These are phyloP conservation scores for Pseudanteris insignis DNA, from an alignment of 2,888 invertebrate species.

Conservation along the genomic window DNA sequence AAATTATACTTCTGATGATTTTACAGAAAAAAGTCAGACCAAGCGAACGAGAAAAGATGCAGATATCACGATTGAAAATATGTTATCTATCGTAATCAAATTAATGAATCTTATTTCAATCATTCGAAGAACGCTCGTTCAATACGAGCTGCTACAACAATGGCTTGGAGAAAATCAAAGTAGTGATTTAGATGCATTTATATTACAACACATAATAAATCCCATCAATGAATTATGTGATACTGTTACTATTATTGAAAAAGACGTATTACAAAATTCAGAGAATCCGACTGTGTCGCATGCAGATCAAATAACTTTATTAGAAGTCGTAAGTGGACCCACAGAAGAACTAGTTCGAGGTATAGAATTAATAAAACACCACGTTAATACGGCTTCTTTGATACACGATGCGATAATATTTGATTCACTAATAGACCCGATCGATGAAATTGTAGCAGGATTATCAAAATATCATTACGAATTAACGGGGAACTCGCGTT, in stretches of 20 bases:
- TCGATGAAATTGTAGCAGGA: conserved; percentile 64
- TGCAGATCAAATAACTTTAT: conserved; percentile 54
- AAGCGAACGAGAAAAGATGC: conserved; percentile 36
- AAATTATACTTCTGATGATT: conserved; percentile 53
- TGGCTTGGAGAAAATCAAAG: conserved; percentile 35
- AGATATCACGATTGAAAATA: conserved; percentile 49
- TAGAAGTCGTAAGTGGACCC: conserved; percentile 61
- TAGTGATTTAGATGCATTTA: conserved; percentile 48
- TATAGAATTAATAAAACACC: conserved; percentile 56
- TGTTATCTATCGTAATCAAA: conserved; percentile 50
- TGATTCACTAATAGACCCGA: conserved; percentile 66
- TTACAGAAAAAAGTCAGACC: conserved; percentile 6
- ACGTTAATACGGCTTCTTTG: conserved; percentile 45
- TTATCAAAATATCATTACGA: conserved; percentile 58
- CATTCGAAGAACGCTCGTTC: conserved; percentile 53
- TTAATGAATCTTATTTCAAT: conserved; percentile 52
- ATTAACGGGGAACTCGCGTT: conserved; percentile 50
- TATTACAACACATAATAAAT: conserved; percentile 52
- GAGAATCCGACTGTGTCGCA: conserved; percentile 56
- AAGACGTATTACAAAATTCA: conserved; percentile 54
- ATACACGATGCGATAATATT: conserved; percentile 58
- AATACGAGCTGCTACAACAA: conserved; percentile 44
- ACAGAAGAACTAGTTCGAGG: conserved; percentile 61
- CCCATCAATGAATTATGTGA: conserved; percentile 59
- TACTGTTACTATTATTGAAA: conserved; percentile 55